Evolutionary conservation across 64 coral and sea anemone species (phyloP), one percentile per base, ranked within the genome.

Genomic region (Stichodactyla mertensii): DNA sequence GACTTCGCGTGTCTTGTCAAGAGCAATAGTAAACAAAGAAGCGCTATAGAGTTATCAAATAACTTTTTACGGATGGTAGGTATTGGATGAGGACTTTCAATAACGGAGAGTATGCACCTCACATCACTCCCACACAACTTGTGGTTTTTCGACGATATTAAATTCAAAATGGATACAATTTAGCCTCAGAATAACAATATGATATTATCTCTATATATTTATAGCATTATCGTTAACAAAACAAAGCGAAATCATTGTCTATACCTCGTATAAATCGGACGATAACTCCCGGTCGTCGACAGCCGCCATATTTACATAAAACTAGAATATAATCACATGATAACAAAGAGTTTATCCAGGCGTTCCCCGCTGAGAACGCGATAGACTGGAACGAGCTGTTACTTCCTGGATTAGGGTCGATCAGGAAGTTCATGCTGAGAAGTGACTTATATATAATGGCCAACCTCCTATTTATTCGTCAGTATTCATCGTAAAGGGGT

Each of bases 261-360:
- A 79, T 81, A 81, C 78, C 78, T 81, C 51, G 16, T 53, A 7
- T 55, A 81, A 81, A 53, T 81, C 78, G 52, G 53, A 53, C n/a
- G 53, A 81, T 55, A 55, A 81, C 51, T 81, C 26, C n/a, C 78
- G 52, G 16, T 81, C 51, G 51, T 81, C 78, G 18, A 81, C 78
- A 81, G 78, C 78, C 78, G 78, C 78, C 78, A 81, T 81, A 81
- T 81, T 81, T 81, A 81, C 78, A 81, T 54, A 53, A 52, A 20
- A n/a, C n/a, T 28, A 53, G 12, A 55, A 1, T 71, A 71, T 55
- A 55, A 81, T 81, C 78, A 81, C 78, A 81, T 81, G 78, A 81
- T 81, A 81, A 81, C 4, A 55, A 18, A 52, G 52, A 15, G 16
- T 53, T 20, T 1, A 4, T 54, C 78, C 52, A 81, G 78, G 78